These are phyloP conservation scores for Acrocephalus arundinaceus DNA, from an alignment of 2,113 vertebrate species.

Conservation along the genomic window DNA sequence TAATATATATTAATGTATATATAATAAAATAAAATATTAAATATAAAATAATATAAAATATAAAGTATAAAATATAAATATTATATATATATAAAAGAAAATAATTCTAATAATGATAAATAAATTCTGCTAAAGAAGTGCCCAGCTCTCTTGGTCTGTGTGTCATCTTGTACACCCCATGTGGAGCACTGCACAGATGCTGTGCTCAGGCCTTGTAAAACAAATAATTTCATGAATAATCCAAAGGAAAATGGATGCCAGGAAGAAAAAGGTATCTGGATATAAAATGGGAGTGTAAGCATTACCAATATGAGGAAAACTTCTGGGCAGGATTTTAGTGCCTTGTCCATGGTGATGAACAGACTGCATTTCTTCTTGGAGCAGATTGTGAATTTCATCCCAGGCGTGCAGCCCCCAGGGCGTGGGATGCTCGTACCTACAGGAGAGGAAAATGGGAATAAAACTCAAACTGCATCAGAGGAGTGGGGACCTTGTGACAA, in stretches of 20 bases:
- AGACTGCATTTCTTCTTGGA: conserved; percentile 5
- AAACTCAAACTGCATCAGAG: neutral
- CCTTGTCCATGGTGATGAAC: neutral
- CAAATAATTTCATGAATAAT: neutral
- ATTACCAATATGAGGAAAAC: neutral
- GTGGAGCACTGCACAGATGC: neutral
- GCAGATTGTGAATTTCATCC: neutral
- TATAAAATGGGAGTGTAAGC: neutral
- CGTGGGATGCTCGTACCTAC: neutral
- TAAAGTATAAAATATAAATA: too few relatives aligned
- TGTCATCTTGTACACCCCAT: neutral
- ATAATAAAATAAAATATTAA: neutral
- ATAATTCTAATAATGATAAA: fast-evolving
- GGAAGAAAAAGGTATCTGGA: neutral
- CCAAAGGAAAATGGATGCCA: neutral
- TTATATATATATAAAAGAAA: too few relatives aligned
- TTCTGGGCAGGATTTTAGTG: neutral
- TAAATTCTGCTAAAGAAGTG: neutral
- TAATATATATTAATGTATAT: too few relatives aligned
- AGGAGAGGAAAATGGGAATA: neutral
- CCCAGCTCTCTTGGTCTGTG: neutral
- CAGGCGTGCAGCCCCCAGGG: neutral
- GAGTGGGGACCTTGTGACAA: neutral
- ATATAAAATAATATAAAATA: neutral
- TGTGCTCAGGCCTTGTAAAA: neutral